These are phyloP conservation scores for Cranoglanis bouderius DNA, from an alignment of 2,113 vertebrate species.

Conservation along the genomic window DNA sequence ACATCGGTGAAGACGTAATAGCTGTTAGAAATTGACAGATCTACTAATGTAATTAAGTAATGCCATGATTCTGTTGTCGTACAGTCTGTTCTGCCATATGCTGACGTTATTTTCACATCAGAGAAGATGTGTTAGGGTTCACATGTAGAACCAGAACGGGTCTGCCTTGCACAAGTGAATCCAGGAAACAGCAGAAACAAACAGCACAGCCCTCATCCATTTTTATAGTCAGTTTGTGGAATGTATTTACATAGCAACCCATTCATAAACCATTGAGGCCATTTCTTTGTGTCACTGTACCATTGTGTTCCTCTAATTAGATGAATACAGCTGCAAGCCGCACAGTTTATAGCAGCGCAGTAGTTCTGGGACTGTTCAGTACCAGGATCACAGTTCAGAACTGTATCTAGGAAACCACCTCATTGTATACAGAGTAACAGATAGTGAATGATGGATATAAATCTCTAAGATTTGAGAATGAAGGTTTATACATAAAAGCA, in stretches of 20 bases:
- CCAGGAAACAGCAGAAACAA: slow-evolving; percentile 47
- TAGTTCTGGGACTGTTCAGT: not conserved
- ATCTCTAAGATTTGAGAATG: not conserved
- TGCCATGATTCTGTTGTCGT: not conserved
- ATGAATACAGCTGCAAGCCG: slow-evolving; percentile 23
- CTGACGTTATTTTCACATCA: not conserved
- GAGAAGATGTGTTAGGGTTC: not conserved
- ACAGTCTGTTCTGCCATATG: slow-evolving; percentile 2
- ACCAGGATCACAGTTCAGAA: not conserved
- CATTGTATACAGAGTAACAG: not conserved
- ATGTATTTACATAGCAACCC: slow-evolving; percentile 47
- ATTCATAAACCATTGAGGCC: slow-evolving; percentile 42
- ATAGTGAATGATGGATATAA: not conserved
- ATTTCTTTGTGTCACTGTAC: slow-evolving; percentile 35
- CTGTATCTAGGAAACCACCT: not conserved
- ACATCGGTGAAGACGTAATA: not conserved
- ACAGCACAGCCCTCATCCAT: slow-evolving; percentile 22
- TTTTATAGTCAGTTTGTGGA: slow-evolving; percentile 22
- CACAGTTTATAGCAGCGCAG: not conserved
- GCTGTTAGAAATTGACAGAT: not conserved
- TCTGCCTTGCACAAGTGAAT: slow-evolving; percentile 1
- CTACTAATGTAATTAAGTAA: not conserved
- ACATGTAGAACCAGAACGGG: not conserved
- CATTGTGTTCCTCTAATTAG: slow-evolving; percentile 6
- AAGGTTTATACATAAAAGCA: not conserved